These are phyloP conservation scores for Eucriotettix oculatus DNA, from an alignment of 2,888 invertebrate genomes.

Conservation along the genomic window DNA sequence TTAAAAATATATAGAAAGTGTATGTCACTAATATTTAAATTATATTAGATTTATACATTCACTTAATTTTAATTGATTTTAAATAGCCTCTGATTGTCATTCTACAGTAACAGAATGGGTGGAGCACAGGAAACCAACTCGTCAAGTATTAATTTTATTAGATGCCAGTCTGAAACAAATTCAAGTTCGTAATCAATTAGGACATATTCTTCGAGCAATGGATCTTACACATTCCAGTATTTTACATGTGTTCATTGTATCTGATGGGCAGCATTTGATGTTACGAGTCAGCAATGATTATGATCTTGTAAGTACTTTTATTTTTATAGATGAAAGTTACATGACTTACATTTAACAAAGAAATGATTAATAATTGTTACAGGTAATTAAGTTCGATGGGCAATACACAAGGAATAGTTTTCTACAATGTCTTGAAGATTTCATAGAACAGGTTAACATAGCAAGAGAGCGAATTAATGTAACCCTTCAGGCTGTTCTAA, in stretches of 20 bases:
- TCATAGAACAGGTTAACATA: constrained; percentile 19
- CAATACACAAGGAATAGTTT: constrained; percentile 25
- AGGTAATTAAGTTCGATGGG: constrained; percentile 31
- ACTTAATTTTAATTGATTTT: neutral
- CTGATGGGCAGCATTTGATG: constrained; percentile 24
- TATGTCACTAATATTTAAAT: neutral
- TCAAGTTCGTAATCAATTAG: constrained; percentile 24
- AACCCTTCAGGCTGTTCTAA: constrained; percentile 17
- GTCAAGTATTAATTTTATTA: constrained; percentile 25
- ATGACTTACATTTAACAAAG: neutral
- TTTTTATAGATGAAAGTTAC: no score
- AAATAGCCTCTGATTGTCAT: neutral
- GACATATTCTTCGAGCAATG: constrained; percentile 26
- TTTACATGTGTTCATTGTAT: constrained; percentile 22
- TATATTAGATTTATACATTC: neutral
- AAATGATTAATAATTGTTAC: neutral
- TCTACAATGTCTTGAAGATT: constrained; percentile 23
- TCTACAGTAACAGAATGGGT: constrained; percentile 26
- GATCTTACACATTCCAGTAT: constrained; percentile 21
- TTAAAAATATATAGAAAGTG: no score
- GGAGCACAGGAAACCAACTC: constrained; percentile 20
- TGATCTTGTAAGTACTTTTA: constrained; percentile 27
- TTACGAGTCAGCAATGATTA: constrained; percentile 31
- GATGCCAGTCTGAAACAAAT: constrained; percentile 22
- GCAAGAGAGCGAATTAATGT: constrained; percentile 18